These are phyloP conservation scores for Lasaia peninsularis DNA, from an alignment of 1,140 invertebrate species.

Conservation along the genomic window DNA sequence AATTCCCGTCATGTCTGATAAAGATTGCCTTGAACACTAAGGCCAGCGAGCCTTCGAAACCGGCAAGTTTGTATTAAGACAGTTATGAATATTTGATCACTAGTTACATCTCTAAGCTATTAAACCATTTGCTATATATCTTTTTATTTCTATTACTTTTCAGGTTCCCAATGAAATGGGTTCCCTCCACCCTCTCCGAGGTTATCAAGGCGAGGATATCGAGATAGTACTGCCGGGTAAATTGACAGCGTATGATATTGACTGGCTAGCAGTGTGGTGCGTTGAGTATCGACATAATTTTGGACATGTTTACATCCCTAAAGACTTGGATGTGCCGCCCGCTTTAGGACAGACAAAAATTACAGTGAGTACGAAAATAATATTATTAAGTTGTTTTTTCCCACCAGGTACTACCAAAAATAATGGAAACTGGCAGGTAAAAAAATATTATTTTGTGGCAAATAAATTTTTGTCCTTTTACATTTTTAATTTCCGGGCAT, in stretches of 20 bases:
- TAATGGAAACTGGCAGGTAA: no score
- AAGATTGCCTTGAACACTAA: no score
- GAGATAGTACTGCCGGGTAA: constrained; percentile 91
- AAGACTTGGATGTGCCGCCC: constrained; percentile 92
- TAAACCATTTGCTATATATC: no score
- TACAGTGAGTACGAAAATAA: constrained; percentile 81
- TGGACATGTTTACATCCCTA: constrained; percentile 92
- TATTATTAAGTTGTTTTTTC: background rate
- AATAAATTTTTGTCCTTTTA: no score
- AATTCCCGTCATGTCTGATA: no score
- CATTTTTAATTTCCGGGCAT: no score
- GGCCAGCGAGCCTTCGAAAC: no score
- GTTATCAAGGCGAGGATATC: constrained; percentile 94
- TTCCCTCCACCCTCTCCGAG: constrained; percentile 86
- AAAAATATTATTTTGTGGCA: no score
- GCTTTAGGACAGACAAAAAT: constrained; percentile 93
- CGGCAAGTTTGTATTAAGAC: no score
- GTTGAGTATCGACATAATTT: constrained; percentile 92
- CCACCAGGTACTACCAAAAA: no score
- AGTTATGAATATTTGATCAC: no score
- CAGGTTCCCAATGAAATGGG: constrained; percentile 92
- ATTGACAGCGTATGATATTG: constrained; percentile 92
- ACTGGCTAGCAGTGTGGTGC: constrained; percentile 95
- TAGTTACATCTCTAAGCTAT: no score
- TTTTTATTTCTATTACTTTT: constrained; percentile 21